Percentiles rank a stretch among this genome's conserved stretches.
Evolutionary conservation across 2,888 invertebrate genomes (phyloP).

Genomic region (Macrosiphum euphorbiae): DNA sequence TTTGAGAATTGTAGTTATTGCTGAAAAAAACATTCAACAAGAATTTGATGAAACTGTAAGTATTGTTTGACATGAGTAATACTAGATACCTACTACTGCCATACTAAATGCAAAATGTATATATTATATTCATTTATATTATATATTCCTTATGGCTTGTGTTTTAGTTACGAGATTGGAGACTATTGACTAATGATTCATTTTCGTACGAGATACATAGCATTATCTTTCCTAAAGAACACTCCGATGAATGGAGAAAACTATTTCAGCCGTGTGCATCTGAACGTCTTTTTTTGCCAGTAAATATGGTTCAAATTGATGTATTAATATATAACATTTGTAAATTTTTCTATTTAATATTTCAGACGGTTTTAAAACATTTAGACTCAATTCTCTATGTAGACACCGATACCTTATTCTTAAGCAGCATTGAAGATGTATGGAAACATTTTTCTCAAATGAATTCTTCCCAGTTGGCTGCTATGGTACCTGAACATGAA

Average conservation of each 20-base stretch:
- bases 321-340: not conserved
- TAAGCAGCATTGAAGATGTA: constrained; percentile 84
- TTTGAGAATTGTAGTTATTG: constrained; percentile 74
- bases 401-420: constrained; percentile 91
- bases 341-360: not conserved
- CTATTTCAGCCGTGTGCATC: constrained; percentile 95
- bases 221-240: constrained; percentile 82
- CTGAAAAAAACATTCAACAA: constrained; percentile 80
- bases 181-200: constrained; percentile 75
- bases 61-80: not conserved
- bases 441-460: constrained; percentile 88
- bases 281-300: constrained; percentile 92
- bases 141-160: constrained; percentile 67
- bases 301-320: constrained; percentile 72
- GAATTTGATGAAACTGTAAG: constrained; percentile 79
- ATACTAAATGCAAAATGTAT: not conserved
- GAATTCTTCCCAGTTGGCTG: constrained; percentile 89
- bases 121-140: not conserved
- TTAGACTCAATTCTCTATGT: constrained; percentile 91
- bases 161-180: constrained; percentile 80
- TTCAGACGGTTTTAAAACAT: constrained; percentile 80
- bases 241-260: constrained; percentile 85
- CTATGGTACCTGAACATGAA: constrained; percentile 90
- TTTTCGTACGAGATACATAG: constrained; percentile 82
- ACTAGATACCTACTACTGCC: not conserved